These are phyloP conservation scores for Rhinoptilus africanus DNA, from an alignment of 2,113 vertebrate species.

Conservation along the genomic window DNA sequence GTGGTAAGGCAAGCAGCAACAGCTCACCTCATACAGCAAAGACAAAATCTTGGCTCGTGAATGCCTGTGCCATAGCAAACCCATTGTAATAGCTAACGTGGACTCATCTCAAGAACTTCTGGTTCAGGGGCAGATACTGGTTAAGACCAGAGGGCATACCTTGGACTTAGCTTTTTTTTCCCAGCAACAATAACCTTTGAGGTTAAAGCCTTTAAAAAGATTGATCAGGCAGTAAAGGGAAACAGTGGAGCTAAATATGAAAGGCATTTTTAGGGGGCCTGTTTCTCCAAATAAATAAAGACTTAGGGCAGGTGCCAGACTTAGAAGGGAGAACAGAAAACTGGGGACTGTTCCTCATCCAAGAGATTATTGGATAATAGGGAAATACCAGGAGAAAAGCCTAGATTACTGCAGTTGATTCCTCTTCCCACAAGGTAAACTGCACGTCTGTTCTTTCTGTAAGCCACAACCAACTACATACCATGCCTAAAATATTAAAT, in stretches of 20 bases:
- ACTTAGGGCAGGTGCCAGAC: not conserved
- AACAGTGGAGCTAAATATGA: not conserved
- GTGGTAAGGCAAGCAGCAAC: not conserved
- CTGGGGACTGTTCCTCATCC: slow-evolving; percentile 3
- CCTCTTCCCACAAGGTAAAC: slow-evolving; percentile 12
- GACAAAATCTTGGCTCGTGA: not conserved
- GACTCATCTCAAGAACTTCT: not conserved
- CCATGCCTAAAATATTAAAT: not conserved
- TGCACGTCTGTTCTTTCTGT: not conserved
- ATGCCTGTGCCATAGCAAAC: not conserved
- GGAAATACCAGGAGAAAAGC: slow-evolving; percentile 16
- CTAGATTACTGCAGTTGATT: not conserved
- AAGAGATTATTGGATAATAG: not conserved
- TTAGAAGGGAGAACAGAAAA: not conserved
- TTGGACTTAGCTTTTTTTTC: not conserved
- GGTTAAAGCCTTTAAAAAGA: not conserved
- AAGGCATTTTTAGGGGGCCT: not conserved
- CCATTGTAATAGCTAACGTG: not conserved
- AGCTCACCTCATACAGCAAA: not conserved
- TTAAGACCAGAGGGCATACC: not conserved
- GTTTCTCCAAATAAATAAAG: slow-evolving; percentile 10
- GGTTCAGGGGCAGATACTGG: not conserved
- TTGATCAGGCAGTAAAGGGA: not conserved
- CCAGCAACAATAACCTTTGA: not conserved
- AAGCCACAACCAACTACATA: not conserved